Conservation (phyloP, 2,113 vertebrate genomes). For the Varanus komodoensis region DNA sequence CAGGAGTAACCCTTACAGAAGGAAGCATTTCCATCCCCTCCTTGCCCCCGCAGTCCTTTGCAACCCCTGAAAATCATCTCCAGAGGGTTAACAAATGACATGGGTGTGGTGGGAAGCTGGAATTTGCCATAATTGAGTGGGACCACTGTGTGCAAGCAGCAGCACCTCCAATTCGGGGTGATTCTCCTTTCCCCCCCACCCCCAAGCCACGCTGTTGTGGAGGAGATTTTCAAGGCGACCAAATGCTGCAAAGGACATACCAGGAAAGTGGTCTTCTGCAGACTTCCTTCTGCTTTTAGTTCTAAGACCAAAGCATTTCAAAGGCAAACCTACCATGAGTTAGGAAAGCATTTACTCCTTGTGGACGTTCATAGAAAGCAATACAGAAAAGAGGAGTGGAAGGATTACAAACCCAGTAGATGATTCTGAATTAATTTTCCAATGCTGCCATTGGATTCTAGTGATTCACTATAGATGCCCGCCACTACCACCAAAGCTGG, state of each 20-base stretch:
- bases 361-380: background rate
- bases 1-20: background rate
- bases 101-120: background rate
- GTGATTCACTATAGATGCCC: background rate
- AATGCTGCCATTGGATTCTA: background rate
- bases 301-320: slow-evolving; percentile 35
- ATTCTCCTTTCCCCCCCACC: too few species aligned
- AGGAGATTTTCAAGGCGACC: background rate
- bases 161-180: background rate
- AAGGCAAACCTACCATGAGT: background rate
- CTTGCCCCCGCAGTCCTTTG: background rate
- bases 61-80: background rate
- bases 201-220: background rate
- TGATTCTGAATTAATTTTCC: background rate
- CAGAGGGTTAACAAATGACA: background rate
- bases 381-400: background rate
- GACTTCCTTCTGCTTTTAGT: background rate
- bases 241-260: background rate
- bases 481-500: background rate
- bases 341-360: background rate
- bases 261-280: background rate
- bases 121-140: background rate
- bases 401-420: background rate
- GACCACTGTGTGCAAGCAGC: background rate
- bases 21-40: too few species aligned